These are phyloP conservation scores for Odocoileus hemionus DNA, from an alignment of 2,113 vertebrate genomes.

Conservation along the genomic window DNA sequence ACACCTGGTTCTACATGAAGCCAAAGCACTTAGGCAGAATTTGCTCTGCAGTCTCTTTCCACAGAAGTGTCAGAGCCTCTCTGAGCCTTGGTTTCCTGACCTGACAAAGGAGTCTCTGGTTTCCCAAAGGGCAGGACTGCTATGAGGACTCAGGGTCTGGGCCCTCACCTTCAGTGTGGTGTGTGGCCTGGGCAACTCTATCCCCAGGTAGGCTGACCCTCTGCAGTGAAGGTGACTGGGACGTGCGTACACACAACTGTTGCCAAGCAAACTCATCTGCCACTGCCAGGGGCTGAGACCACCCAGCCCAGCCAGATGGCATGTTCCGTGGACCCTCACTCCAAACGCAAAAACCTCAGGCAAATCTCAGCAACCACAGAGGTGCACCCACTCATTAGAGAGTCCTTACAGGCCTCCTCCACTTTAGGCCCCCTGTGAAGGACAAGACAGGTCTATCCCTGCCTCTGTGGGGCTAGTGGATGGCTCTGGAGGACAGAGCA, in stretches of 20 bases:
- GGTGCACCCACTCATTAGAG: too few relatives aligned
- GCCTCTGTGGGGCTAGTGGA: neutral
- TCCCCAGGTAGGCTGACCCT: too few relatives aligned
- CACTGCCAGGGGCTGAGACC: neutral
- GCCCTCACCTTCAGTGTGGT: too few relatives aligned
- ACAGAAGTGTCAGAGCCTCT: neutral
- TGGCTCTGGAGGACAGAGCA: neutral
- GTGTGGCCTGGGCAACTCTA: neutral
- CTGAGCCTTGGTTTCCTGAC: neutral
- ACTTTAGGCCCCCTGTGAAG: neutral
- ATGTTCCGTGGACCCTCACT: neutral
- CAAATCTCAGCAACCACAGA: neutral
- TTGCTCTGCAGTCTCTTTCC: neutral
- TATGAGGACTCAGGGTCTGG: fast-evolving
- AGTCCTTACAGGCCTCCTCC: neutral
- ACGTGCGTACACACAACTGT: neutral
- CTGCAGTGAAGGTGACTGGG: neutral
- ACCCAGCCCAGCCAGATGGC: fast-evolving
- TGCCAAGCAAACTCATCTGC: fast-evolving
- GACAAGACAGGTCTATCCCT: neutral
- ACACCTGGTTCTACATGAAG: fast-evolving
- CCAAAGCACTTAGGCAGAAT: neutral
- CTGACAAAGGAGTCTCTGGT: neutral
- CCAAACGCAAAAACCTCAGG: neutral
- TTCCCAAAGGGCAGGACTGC: neutral